Base-by-base conservation (phyloP, 1,140 invertebrate genomes). In the Apis cerana region DNA sequence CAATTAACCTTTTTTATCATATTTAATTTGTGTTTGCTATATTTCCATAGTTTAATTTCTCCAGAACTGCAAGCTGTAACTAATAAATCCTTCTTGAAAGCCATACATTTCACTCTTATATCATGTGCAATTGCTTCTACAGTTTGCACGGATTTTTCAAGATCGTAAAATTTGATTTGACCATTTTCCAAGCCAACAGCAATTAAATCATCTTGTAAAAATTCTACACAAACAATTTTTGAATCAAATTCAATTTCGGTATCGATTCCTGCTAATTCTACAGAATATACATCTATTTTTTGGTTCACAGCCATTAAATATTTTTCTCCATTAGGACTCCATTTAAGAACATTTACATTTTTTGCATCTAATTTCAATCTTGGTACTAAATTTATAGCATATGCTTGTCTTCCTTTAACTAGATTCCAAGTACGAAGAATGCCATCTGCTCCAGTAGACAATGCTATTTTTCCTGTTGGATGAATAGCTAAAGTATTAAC, bases 351-450 rank as follows among this genome's bases (percentile, higher is more conserved):
- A 92, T 95, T 87, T 91, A 96, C 89, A 93, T 90, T 89, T 90
- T 94, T 92, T 90, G 95, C 91, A 89, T 94, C 87, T 1, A 86
- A 52, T 91, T 94, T 92, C 93, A 95, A 91, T 90, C 96, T 96
- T 68, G 95, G 96, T 27, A 95, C 94, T 43, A 99, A 93, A 92
- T 99, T 99, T 5, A 97, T 98, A 2, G 97, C 96, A 92, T 97
- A 99, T 7, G 98, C 98, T 90, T 96, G 96, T 86, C 97, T 95
- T 0, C 98, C 98, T 94, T 98, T 99, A 0, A 99, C 94, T 80
- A 99, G 94, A 95, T 99, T 99, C 98, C 98, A 99, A 2, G 98
- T 99, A 88, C 97, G 95, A 27, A 99, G 93, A 7, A 97, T 97
- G 80, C 96, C 96, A 93, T 99, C 98, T 78, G 95, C 96, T 23